Evolutionary conservation across 2,888 invertebrate species (phyloP), one percentile per base, ranked within the genome.

Genomic region (Athalia cordata): DNA sequence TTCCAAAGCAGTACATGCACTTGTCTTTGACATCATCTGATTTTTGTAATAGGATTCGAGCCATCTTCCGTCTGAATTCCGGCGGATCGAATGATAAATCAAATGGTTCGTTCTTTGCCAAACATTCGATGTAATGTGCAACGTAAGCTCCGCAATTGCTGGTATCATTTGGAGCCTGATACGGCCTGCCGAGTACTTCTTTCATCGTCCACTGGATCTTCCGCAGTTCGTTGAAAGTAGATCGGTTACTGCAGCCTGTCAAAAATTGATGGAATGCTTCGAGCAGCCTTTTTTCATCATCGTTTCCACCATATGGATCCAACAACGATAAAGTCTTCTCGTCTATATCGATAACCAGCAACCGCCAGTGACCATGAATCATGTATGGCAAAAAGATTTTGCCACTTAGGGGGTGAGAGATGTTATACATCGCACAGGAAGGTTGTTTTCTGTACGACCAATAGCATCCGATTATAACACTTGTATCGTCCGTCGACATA

Each of bases 1-100:
- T 68, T 7, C 68, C 68, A 7, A 62, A 15, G 29, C 61, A 62
- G 61, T 62, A 62, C 3, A 62, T 15, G 15, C 61, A 62, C 61
- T 5, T 13, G 29, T 15, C 15, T 11, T 15, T 62, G 5, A 62
- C 61, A 15, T 62, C 15, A 15, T 13, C 8, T 8, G 61, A 62
- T 13, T 15, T 15, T 29, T 5, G 7, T 3, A 62, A 15, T 8
- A 62, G 8, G 5, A 29, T 13, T 6, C 15, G 15, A 4, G 61
- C 13, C 8, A 62, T 29, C 15, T 62, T 4, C 4, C n/a, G 13
- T 15, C 61, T 13, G 15, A 13, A 62, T 13, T 13, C 5, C 5
- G 8, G 7, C 5, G 61, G 61, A 29, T 62, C 61, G 8, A 62
- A 62, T 8, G 5, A 5, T 15, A 62, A 4, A 62, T 62, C 61